Conservation (phyloP, 2,888 invertebrate species). For the Temnothorax rugatulus region DNA sequence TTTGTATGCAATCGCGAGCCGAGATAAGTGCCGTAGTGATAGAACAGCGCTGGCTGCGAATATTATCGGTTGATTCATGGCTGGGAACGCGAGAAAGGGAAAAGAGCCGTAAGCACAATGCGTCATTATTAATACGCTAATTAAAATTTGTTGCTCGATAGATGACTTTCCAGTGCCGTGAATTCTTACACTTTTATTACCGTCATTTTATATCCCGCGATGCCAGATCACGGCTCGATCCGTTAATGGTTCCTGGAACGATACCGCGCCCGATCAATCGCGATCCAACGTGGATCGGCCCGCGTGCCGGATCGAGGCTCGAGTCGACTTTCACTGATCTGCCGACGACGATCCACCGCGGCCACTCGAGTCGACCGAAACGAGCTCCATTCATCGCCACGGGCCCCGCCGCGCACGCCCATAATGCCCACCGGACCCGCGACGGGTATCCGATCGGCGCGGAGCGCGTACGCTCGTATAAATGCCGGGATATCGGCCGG, state of each 20-base stretch:
- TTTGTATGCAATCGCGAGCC: slow-evolving; percentile 12
- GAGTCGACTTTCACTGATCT: slow-evolving; percentile 82
- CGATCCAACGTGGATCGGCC: slow-evolving; percentile 20
- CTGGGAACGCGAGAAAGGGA: not conserved
- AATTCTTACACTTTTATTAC: not conserved
- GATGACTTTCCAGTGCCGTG: not conserved
- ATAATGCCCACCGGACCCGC: slow-evolving; percentile 51
- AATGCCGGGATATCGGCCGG: slow-evolving; percentile 59
- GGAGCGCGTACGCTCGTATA: slow-evolving; percentile 44
- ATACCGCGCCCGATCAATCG: slow-evolving; percentile 39
- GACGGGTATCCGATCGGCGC: slow-evolving; percentile 49
- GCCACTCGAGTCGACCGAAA: slow-evolving; percentile 58
- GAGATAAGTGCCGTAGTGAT: slow-evolving; percentile 16
- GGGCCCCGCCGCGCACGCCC: slow-evolving; percentile 42
- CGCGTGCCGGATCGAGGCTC: slow-evolving; percentile 37
- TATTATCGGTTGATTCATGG: slow-evolving; percentile 14
- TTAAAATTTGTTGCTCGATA: slow-evolving; percentile 6
- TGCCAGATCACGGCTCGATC: not conserved
- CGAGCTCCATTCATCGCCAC: slow-evolving; percentile 74
- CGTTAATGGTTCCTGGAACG: slow-evolving; percentile 28
- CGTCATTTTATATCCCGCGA: not conserved
- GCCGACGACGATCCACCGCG: slow-evolving; percentile 71
- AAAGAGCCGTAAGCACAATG: not conserved
- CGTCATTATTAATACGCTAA: slow-evolving; percentile 18
- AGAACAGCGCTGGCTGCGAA: not conserved